These are phyloP conservation scores for Pteronura brasiliensis DNA, from an alignment of 2,113 vertebrate genomes.

Conservation along the genomic window DNA sequence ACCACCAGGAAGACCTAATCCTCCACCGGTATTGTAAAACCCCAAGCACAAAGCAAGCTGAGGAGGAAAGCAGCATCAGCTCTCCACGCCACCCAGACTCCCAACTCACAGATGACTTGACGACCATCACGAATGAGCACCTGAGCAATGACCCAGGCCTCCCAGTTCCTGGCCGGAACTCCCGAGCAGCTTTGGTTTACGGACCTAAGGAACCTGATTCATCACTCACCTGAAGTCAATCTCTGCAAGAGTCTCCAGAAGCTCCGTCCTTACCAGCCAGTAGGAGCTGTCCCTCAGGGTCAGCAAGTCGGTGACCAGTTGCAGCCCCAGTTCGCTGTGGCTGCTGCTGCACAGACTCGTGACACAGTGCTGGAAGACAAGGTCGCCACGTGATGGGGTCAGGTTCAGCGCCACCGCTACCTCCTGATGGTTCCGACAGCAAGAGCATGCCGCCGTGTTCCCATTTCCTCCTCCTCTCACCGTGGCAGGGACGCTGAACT, in stretches of 20 bases:
- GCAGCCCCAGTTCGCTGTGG: slow-evolving; percentile 93
- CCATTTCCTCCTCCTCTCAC: fast-evolving
- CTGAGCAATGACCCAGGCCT: too few relatives aligned
- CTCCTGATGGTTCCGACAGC: fast-evolving
- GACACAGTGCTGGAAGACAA: slow-evolving; percentile 91
- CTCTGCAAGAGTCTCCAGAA: slow-evolving; percentile 95
- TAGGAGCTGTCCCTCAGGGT: slow-evolving; percentile 92
- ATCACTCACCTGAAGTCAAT: slow-evolving; percentile 92
- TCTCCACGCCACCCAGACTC: fast-evolving
- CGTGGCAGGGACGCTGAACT: not conserved
- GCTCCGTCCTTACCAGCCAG: slow-evolving; percentile 96
- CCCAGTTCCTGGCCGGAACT: fast-evolving
- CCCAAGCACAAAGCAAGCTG: not conserved
- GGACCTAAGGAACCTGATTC: fast-evolving
- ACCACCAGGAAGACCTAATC: not conserved
- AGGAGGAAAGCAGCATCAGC: too few relatives aligned
- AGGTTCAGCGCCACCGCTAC: not conserved
- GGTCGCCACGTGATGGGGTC: not conserved
- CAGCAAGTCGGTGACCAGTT: slow-evolving; percentile 90
- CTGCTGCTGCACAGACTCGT: slow-evolving; percentile 92
- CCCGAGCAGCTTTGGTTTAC: not conserved
- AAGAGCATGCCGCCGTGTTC: fast-evolving
- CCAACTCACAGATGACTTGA: fast-evolving
- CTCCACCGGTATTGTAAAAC: not conserved
- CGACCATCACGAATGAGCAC: fast-evolving